phyloP scores from a whole-genome alignment of 2,888 invertebrate species.

The Lasiommata megera region DNA sequence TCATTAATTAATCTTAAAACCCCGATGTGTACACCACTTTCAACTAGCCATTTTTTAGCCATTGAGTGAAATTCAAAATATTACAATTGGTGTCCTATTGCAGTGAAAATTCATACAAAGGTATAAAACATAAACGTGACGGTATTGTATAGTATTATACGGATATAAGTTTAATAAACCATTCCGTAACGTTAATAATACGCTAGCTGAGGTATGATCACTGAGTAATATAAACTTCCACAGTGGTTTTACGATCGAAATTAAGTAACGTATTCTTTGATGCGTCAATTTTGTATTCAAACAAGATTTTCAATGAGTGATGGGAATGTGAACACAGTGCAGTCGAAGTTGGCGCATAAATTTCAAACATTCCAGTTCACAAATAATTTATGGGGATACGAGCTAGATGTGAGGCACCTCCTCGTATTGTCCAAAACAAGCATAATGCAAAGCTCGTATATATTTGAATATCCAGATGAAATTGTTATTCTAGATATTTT shows the following conservation, averaged over 20 bases:
- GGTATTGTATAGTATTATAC: too few relatives aligned
- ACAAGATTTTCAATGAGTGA: constrained; percentile 25
- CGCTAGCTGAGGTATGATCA: not conserved
- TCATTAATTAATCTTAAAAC: too few relatives aligned
- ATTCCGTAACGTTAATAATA: too few relatives aligned
- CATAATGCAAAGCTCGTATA: constrained; percentile 3
- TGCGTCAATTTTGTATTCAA: not conserved
- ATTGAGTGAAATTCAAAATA: too few relatives aligned
- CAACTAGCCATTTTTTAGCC: too few relatives aligned
- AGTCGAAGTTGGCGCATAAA: constrained; percentile 31
- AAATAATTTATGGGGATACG: constrained; percentile 30
- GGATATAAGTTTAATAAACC: too few relatives aligned
- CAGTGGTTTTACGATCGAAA: not conserved
- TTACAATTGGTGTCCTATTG: too few relatives aligned
- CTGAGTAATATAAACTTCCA: not conserved
- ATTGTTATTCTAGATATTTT: not conserved
- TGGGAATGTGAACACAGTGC: constrained; percentile 27
- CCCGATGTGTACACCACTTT: too few relatives aligned
- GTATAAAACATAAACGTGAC: too few relatives aligned
- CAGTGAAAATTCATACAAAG: too few relatives aligned
- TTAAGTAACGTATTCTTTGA: not conserved
- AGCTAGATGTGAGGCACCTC: constrained; percentile 9
- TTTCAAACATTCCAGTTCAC: constrained; percentile 31
- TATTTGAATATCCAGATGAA: not conserved
- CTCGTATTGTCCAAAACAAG: constrained; percentile 21